Conservation (phyloP, 2,888 invertebrate genomes). For the Pachliopta kotzebuea region DNA sequence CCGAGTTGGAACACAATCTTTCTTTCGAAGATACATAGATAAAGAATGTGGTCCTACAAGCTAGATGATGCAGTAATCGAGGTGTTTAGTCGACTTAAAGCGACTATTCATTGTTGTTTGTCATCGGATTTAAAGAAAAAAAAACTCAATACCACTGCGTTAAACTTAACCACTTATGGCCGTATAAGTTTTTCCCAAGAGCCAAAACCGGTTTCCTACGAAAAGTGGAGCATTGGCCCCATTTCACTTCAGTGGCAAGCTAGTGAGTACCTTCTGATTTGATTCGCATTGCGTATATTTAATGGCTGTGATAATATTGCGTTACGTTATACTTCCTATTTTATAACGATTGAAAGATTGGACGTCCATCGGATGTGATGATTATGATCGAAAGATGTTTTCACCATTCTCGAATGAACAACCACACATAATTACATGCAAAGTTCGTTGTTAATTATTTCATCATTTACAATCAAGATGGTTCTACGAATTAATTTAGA, state of each 20-base stretch:
- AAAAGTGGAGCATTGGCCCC: constrained; percentile 73
- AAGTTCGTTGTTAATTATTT: too few species aligned
- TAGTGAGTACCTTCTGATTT: constrained; percentile 60
- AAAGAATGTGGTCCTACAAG: constrained; percentile 26
- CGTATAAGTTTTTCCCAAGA: constrained; percentile 39
- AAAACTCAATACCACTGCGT: constrained; percentile 11
- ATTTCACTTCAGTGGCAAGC: constrained; percentile 51
- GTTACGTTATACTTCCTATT: not conserved
- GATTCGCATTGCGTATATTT: constrained; percentile 33
- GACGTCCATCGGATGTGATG: too few species aligned
- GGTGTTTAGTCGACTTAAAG: constrained; percentile 10
- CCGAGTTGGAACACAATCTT: not conserved
- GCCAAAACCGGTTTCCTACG: constrained; percentile 61
- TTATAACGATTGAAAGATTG: not conserved
- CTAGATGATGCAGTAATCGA: constrained; percentile 17
- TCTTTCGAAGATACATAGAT: constrained; percentile 3
- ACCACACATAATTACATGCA: too few species aligned
- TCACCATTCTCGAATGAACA: too few species aligned
- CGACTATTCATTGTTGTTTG: constrained; percentile 27
- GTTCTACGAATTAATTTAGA: too few species aligned
- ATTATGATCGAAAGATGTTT: too few species aligned
- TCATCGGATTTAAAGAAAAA: constrained; percentile 22
- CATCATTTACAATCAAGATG: too few species aligned
- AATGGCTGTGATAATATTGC: not conserved
- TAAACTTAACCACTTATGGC: constrained; percentile 27